Percentiles rank a stretch among this genome's conserved stretches.
These are phyloP conservation scores for Aplysina aerophoba DNA, from an alignment of 37 sponge, comb jelly and placozoan species.

Conservation along the genomic window DNA sequence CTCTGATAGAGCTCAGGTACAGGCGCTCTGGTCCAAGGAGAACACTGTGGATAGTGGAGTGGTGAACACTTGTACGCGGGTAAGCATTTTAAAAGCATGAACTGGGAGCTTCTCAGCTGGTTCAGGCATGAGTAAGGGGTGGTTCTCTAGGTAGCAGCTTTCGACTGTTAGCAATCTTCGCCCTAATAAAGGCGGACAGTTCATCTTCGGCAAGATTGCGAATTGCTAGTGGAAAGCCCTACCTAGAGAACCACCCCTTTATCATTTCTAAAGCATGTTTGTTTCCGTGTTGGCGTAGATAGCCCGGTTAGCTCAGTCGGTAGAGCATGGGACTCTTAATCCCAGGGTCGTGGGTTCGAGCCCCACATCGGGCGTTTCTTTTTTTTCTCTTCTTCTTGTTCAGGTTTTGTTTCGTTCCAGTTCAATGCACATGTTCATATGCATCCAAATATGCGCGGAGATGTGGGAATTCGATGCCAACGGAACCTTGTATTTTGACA, in stretches of 20 bases:
- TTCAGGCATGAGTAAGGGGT: no score
- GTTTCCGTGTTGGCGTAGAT: no score
- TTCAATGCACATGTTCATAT: conserved; percentile 74
- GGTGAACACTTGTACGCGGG: background rate
- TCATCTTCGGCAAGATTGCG: no score
- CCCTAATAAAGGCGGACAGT: no score
- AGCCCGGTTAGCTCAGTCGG: conserved; percentile 99
- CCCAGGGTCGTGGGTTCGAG: conserved; percentile 99
- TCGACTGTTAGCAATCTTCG: no score
- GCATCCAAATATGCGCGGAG: conserved; percentile 86
- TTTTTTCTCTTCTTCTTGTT: conserved; percentile 34
- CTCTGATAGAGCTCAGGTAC: background rate
- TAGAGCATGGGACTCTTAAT: conserved; percentile 99
- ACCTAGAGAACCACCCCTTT: no score
- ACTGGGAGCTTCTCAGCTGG: no score
- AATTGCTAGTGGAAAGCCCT: no score
- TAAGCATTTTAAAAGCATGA: background rate
- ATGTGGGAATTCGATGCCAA: conserved; percentile 90
- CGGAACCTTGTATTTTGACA: conserved; percentile 92
- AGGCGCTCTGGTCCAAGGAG: conserved; percentile 7
- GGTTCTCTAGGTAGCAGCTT: no score
- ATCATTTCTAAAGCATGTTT: no score
- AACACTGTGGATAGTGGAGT: background rate
- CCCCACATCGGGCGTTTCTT: conserved; percentile 96
- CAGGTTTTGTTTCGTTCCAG: conserved; percentile 78